phyloP scores from a whole-genome alignment of 30 jellyfish, hydroid and myxozoan species.

The Aurelia sp. region DNA sequence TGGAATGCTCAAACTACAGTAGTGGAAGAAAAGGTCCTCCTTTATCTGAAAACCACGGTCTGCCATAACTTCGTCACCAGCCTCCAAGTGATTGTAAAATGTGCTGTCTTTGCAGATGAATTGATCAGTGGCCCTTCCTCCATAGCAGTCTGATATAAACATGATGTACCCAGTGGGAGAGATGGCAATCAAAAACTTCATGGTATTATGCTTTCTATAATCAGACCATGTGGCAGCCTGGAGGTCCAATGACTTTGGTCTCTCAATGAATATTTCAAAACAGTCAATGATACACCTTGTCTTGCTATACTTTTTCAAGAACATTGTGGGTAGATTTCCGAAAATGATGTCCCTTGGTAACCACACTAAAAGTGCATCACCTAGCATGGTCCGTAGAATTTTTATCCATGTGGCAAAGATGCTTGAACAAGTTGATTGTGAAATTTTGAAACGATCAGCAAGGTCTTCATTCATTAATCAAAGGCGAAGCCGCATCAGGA shows the following conservation, averaged over 20 bases:
- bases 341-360: constrained; percentile 33
- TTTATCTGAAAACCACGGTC: constrained; percentile 71
- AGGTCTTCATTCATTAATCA: too few species aligned
- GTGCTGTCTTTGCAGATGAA: constrained; percentile 61
- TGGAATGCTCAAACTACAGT: constrained; percentile 55
- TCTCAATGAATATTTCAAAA: too few species aligned
- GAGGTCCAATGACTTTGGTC: too few species aligned
- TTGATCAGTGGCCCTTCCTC: constrained; percentile 72
- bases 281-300: too few species aligned
- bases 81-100: constrained; percentile 51
- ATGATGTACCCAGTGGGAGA: constrained; percentile 54
- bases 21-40: constrained; percentile 49
- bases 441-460: neutral
- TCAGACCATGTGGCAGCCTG: constrained; percentile 69
- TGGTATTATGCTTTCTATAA: constrained; percentile 76
- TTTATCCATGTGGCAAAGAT: constrained; percentile 43
- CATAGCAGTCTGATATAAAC: constrained; percentile 50
- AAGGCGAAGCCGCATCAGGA: too few species aligned
- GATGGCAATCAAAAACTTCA: constrained; percentile 34
- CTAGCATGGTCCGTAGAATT: constrained; percentile 11
- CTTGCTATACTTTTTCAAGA: neutral
- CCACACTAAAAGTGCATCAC: constrained; percentile 48
- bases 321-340: constrained; percentile 8
- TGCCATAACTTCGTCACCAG: constrained; percentile 75
- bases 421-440: constrained; percentile 32